Evolutionary conservation across 1,140 invertebrate species (phyloP), one percentile per base, ranked within the genome.

Genomic region (Phymorhynchus buccinoides): DNA sequence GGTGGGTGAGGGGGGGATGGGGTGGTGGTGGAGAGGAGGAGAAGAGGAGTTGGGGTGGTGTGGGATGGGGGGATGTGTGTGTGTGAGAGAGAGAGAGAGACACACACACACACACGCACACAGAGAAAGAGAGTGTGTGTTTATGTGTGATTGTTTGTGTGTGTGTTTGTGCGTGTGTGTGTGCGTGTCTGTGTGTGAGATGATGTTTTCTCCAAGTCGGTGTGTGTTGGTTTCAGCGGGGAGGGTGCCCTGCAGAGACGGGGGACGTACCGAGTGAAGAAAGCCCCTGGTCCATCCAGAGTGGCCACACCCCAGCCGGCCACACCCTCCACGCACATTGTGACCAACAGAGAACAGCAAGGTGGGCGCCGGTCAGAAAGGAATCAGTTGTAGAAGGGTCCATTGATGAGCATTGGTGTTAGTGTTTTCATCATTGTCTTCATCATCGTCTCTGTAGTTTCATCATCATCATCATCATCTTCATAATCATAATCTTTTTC

Each of bases 211-310:
- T 78, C 35, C 30, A 37, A 27, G 9, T 78, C 7, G 9, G 18
- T 78, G 16, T 78, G n/a, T n/a, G n/a, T n/a, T n/a, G n/a, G n/a
- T 78, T 81, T 68, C 80, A 81, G 80, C 27, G 1, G 30, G 18
- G 80, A 66, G 32, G 84, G 68, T 1, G 18, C 62, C 9, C 83
- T 89, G 80, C 86, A 86, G 22, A 79, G 90, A 16, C 88, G 88
- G 73, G 90, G 90, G 80, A 91, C 90, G 73, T 91, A 89, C 78
- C 80, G 88, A 48, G 88, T 91, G 37, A 90, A 90, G 81, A 89
- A 87, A 79, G 80, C 30, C 41, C n/a, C n/a, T n/a, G n/a, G n/a
- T n/a, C n/a, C n/a, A n/a, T n/a, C n/a, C n/a, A n/a, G n/a, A n/a
- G n/a, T n/a, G n/a, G n/a, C n/a, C n/a, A n/a, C n/a, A n/a, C n/a